phyloP scores from a whole-genome alignment of 1,140 invertebrate species.

The Halyomorpha halys region DNA sequence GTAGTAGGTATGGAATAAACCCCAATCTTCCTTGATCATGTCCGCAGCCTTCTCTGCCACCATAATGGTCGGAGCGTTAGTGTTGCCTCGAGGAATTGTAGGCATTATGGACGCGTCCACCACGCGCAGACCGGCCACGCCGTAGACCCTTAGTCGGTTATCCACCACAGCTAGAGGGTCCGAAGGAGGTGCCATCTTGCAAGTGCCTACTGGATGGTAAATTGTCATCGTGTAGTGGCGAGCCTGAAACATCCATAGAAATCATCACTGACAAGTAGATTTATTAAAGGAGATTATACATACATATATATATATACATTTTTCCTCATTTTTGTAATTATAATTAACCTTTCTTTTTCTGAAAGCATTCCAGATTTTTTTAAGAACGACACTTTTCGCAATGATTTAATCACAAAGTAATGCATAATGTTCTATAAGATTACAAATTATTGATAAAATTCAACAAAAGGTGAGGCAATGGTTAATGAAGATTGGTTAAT shows the following conservation, averaged over 20 bases:
- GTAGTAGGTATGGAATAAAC: neutral
- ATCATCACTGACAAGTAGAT: slow-evolving; percentile 39
- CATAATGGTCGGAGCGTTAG: slow-evolving; percentile 58
- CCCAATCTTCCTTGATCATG: slow-evolving; percentile 49
- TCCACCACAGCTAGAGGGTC: slow-evolving; percentile 51
- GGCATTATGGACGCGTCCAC: slow-evolving; percentile 66
- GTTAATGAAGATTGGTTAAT: no score
- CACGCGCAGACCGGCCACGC: slow-evolving; percentile 48
- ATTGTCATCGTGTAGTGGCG: slow-evolving; percentile 39
- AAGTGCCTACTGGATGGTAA: slow-evolving; percentile 45
- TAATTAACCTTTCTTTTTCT: no score
- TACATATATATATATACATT: no score
- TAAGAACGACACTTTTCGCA: no score
- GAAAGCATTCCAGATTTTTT: no score
- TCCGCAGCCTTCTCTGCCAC: slow-evolving; percentile 56
- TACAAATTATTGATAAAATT: no score
- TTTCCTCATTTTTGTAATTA: no score
- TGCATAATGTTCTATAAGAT: no score
- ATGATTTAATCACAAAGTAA: no score
- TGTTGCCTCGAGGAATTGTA: slow-evolving; percentile 53
- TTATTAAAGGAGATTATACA: no score
- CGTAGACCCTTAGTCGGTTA: slow-evolving; percentile 45
- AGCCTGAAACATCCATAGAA: slow-evolving; percentile 33
- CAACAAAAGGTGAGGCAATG: no score
- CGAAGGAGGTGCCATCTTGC: slow-evolving; percentile 50